phyloP scores from a whole-genome alignment of 1,140 invertebrate species.

The Adoxophyes honmai region DNA sequence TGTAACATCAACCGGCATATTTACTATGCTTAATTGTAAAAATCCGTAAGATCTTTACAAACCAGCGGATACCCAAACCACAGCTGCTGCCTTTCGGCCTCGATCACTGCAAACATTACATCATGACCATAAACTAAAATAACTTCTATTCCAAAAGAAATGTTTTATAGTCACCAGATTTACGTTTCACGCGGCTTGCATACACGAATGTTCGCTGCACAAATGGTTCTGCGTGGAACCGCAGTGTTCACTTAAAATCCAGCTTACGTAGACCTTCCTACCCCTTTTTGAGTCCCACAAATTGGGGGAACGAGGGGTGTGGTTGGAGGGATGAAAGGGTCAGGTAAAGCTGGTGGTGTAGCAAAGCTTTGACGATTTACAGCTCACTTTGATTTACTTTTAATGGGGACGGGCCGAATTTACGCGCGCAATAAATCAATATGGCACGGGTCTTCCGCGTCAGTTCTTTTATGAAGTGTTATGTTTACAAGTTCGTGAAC shows the following conservation, averaged over 20 bases:
- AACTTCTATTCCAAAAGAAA: constrained; percentile 4
- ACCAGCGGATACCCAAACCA: too few species aligned
- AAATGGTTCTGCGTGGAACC: neutral
- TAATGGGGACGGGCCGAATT: constrained; percentile 30
- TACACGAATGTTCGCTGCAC: constrained; percentile 1
- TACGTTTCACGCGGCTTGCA: neutral
- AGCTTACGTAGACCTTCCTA: neutral
- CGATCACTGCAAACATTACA: neutral
- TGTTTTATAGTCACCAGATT: constrained; percentile 6
- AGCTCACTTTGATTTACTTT: constrained; percentile 36
- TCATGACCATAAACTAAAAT: constrained; percentile 3
- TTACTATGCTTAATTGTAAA: too few species aligned
- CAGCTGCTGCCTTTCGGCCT: too few species aligned
- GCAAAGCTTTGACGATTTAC: constrained; percentile 34
- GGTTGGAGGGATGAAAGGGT: neutral
- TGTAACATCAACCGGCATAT: too few species aligned
- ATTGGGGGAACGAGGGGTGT: neutral
- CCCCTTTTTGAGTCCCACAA: neutral
- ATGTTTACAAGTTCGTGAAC: neutral
- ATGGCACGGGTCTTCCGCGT: constrained; percentile 21
- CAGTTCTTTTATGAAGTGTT: constrained; percentile 16
- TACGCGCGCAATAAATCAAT: constrained; percentile 41
- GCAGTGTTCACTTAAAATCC: neutral
- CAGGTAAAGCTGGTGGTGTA: neutral
- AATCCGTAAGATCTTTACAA: too few species aligned